Conservation (phyloP, 2,113 vertebrate species). For the Chamaea fasciata region DNA sequence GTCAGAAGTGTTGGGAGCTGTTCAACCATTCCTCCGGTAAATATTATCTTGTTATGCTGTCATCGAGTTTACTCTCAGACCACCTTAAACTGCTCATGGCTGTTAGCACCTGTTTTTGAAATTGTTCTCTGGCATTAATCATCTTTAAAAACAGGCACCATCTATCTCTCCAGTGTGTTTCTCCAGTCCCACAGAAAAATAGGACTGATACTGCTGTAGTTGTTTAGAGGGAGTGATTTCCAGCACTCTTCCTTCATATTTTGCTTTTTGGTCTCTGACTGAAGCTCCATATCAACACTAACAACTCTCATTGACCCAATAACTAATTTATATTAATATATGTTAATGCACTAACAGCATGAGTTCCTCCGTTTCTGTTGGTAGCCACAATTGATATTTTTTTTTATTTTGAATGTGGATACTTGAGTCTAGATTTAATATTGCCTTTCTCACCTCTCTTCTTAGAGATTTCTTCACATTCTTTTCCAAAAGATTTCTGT, state of each 20-base stretch:
- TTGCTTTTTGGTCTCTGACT: background rate
- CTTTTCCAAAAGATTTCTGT: background rate
- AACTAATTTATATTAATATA: background rate
- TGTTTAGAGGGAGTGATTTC: background rate
- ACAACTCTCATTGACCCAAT: background rate
- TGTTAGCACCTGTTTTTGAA: background rate
- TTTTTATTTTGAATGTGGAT: background rate
- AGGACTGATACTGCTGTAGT: background rate
- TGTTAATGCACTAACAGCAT: background rate
- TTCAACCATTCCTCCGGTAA: slow-evolving; percentile 90
- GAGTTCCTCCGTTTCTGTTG: background rate
- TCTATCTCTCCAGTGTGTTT: background rate
- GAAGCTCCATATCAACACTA: background rate
- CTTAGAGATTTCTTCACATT: background rate
- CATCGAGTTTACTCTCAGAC: background rate
- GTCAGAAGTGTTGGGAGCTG: slow-evolving; percentile 78
- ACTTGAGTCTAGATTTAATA: no score
- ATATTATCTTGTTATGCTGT: background rate
- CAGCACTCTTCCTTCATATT: background rate
- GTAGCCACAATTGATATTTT: background rate
- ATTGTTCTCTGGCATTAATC: background rate
- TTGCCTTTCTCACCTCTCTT: background rate
- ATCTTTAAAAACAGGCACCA: background rate
- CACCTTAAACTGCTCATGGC: background rate
- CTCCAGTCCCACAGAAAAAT: background rate